Percentiles rank a stretch among this genome's conserved stretches.
phyloP scores from a whole-genome alignment of 2,113 vertebrate genomes.

The Mellivora capensis region DNA sequence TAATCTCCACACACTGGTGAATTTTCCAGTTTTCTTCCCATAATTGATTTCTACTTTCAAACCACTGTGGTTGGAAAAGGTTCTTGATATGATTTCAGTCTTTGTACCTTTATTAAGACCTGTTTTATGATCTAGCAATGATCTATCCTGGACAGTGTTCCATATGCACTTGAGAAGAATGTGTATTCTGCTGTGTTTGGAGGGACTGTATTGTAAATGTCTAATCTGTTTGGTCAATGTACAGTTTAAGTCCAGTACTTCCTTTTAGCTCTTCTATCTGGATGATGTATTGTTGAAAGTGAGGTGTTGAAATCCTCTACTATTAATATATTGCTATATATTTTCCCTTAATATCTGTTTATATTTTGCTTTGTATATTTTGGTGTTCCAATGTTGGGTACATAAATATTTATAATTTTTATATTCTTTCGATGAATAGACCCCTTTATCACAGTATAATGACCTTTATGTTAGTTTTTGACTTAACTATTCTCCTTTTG shows the following conservation, averaged over 20 bases:
- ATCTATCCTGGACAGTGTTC: not conserved
- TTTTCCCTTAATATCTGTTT: not conserved
- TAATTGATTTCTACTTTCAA: not conserved
- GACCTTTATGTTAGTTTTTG: not conserved
- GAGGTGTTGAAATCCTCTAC: not conserved
- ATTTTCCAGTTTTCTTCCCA: not conserved
- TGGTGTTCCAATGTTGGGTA: not conserved
- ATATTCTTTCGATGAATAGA: not conserved
- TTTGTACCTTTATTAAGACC: not conserved
- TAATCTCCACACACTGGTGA: not conserved
- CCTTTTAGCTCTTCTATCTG: not conserved
- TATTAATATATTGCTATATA: not conserved
- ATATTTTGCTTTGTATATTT: not conserved
- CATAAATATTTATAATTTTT: not conserved
- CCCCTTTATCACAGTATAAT: not conserved
- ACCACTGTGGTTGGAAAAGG: not conserved
- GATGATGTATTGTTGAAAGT: not conserved
- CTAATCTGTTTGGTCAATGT: not conserved
- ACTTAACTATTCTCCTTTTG: not conserved
- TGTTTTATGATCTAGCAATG: not conserved
- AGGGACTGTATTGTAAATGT: not conserved
- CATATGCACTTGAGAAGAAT: not conserved
- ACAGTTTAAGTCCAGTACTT: not conserved
- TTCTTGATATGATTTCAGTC: not conserved
- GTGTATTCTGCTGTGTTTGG: not conserved